Base-by-base conservation (phyloP, 1,140 invertebrate species). In the Diorhabda sublineata region DNA sequence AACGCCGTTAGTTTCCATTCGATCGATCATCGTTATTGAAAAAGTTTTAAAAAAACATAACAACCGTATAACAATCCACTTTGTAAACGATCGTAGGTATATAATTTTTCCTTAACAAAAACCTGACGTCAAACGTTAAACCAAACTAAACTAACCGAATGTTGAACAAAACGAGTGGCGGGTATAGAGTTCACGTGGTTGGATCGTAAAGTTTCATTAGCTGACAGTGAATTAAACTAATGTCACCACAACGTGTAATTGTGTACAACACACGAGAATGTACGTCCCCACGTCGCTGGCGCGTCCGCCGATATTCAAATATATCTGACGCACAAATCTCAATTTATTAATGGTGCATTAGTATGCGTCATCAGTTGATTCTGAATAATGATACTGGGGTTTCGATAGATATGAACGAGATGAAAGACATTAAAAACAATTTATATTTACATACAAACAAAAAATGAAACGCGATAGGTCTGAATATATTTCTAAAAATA, bases 191-290 rank as follows among this genome's bases (percentile, higher is more conserved):
- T 71, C 69, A 76, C 73, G 73, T 73, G 70, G 71, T 63, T 67
- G 59, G 69, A 64, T 78, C 77, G 75, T 78, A 78, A 78, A 78
- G 65, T 78, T 75, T 78, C 77, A 78, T 78, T 78, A 78, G 77
- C 45, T 71, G 72, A 64, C 75, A 73, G 67, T 78, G 77, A 78
- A 78, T 78, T 78, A 74, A 77, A 78, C 77, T 78, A 77, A 78
- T 78, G 77, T 78, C 77, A 77, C 75, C 77, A 76, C 77, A 77
- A 78, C 73, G 75, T 75, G 75, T 78, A 67, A 78, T 78, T 77
- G 77, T 77, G 77, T 77, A 71, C 66, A 75, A 75, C 74, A 75
- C 47, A 52, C 47, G 47, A 52, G 47, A 52, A 52, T 52, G 47
- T 52, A 52, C 73, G 66, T 64, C 74, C 69, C 67, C 75, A 71